Evolutionary conservation across 1,140 invertebrate species (phyloP).

Genomic region (Drosophila biarmipes): DNA sequence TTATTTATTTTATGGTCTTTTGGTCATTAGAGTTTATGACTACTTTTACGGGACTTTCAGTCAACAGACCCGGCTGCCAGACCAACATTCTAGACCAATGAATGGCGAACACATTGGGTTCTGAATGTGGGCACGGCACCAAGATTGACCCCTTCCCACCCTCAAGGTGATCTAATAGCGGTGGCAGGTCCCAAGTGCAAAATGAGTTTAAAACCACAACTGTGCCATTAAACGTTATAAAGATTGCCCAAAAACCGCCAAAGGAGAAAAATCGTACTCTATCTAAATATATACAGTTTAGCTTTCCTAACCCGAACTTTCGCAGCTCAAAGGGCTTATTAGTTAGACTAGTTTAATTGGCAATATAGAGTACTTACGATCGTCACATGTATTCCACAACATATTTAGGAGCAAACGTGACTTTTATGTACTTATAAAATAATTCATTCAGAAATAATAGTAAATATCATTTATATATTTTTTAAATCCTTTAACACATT

Average conservation of each 20-base stretch:
- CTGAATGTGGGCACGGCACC: conserved; percentile 3
- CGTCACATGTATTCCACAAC: too few species aligned
- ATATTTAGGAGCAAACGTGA: too few species aligned
- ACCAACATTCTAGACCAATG: conserved; percentile 24
- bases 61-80: conserved; percentile 13
- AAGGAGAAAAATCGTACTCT: not conserved
- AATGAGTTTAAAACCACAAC: not conserved
- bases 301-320: too few species aligned
- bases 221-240: conserved; percentile 2
- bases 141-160: conserved; percentile 1
- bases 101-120: not conserved
- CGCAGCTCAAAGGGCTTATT: too few species aligned
- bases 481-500: too few species aligned
- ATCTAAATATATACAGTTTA: not conserved
- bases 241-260: not conserved
- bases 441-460: too few species aligned
- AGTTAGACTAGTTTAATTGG: too few species aligned
- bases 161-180: not conserved
- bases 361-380: too few species aligned
- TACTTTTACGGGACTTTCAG: conserved; percentile 7
- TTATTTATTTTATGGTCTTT: conserved; percentile 14
- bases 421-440: too few species aligned
- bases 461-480: too few species aligned
- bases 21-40: conserved; percentile 20
- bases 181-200: too few species aligned